Base-by-base conservation (phyloP, 2,113 vertebrate genomes). In the Dermatemys mawii region DNA sequence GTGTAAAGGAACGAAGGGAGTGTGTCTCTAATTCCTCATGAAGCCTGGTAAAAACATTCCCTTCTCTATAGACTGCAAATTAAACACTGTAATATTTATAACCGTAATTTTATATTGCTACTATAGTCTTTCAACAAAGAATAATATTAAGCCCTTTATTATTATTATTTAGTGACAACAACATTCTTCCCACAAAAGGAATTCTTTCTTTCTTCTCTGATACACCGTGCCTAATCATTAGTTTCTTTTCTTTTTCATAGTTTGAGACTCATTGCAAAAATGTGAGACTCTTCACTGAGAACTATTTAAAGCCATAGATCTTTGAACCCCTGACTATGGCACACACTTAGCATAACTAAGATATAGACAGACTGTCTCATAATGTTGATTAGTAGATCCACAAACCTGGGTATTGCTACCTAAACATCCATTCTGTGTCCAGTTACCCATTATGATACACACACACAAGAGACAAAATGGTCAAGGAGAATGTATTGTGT, bases 241-340 rank as follows among this genome's bases (percentile, higher is more conserved):
- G 78, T 88, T 94, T 8, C 46, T 92, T 90, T 41, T 87, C 48
- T 26, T 93, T 93, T 91, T 70, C 84, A 92, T 63, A 96, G 51
- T 82, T 93, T n/a, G 48, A 91, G 60, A 90, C 29, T 94, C 49
- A 70, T 87, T 90, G 78, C 13, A 87, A 95, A 93, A 87, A 83
- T 87, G 50, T 88, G 84, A 85, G 84, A 87, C 46, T 95, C 88
- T 75, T 91, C 84, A 86, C 86, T 55, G 67, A 90, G 94, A 93
- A 38, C 35, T 50, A 60, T 70, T 95, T 92, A 86, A 3, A 92
- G 41, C 46, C 76, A 70, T 87, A 19, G 16, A 63, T n/a, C 88
- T 83, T 49, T 49, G 90, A 94, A 88, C 70, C 14, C 79, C 88
- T 81, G 83, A 94, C 48, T 79, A 50, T 67, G 76, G 8, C 86